Base-by-base conservation (phyloP, 1,140 invertebrate genomes). In the Drosophila sproati region DNA sequence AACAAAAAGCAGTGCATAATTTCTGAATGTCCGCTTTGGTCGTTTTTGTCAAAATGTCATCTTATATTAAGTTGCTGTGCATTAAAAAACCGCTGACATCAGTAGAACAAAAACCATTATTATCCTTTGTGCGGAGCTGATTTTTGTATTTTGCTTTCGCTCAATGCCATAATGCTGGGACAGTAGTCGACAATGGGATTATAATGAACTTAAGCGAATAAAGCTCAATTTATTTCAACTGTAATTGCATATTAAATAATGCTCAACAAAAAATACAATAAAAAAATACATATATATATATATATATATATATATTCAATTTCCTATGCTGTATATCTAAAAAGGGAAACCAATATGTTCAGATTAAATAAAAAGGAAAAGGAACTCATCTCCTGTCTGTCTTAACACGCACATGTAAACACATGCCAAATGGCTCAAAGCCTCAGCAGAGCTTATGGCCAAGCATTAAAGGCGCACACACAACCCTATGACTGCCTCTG, bases 381-480 rank as follows among this genome's bases (percentile, higher is more conserved):
- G 39, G n/a, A 43, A 43, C 10, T 43, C 39, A 43, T 43, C 39
- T 43, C 39, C 39, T 43, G 39, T 43, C n/a, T n/a, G 50, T 66
- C 75, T 82, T 78, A 82, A 56, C 79, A 50, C 72, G 62, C 77
- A 79, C 52, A 64, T 78, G 80, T 70, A 78, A 82, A 70, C 80
- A 78, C 63, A 82, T 47, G 71, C 50, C 73, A 64, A 76, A 63
- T 73, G 70, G 70, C 62, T 73, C 43, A 67, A 73, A 59, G 70
- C 43, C 60, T 66, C 45, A 41, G 8, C 62, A 59, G 31, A 57
- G 61, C 69, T 66, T 72, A 66, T 7, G 50, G 29, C 8, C 56
- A 52, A 20, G 60, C 57, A 50, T 68, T 66, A 71, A 62, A 41
- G 34, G 20, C 5, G 29, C 20, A 43, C 45, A 45, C 31, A 50